Conservation (phyloP, 2,113 vertebrate species). For the Paracanthobrama guichenoti region DNA sequence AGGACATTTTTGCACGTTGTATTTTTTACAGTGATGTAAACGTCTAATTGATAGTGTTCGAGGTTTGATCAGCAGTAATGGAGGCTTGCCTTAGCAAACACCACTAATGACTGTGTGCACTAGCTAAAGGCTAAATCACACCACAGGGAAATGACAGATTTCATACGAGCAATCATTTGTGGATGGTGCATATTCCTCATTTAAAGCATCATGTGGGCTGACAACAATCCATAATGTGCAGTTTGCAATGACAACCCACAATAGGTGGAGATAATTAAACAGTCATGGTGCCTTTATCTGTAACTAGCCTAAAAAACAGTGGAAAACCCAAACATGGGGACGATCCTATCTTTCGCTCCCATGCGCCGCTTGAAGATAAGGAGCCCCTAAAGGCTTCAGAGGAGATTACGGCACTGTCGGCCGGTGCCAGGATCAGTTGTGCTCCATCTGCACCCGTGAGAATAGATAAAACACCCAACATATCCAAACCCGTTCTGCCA, state of each 20-base stretch:
- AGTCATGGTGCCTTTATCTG: background rate
- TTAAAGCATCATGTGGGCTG: background rate
- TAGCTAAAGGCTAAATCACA: constrained; percentile 17
- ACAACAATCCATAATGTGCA: background rate
- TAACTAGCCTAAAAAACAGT: constrained; percentile 10
- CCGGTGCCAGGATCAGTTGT: constrained; percentile 41
- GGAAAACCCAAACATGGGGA: constrained; percentile 45
- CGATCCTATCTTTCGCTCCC: constrained; percentile 53
- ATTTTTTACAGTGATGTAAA: background rate
- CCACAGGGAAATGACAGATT: background rate
- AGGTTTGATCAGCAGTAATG: background rate
- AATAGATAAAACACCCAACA: constrained; percentile 46
- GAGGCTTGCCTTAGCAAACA: constrained; percentile 14
- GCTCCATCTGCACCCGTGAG: constrained; percentile 39
- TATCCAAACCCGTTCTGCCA: constrained; percentile 23
- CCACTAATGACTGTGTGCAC: constrained; percentile 30
- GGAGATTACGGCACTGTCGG: constrained; percentile 41
- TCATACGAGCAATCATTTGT: background rate
- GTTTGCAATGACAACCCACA: background rate
- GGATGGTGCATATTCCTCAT: background rate
- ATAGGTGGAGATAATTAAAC: background rate
- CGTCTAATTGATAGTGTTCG: background rate
- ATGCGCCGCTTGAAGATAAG: constrained; percentile 55
- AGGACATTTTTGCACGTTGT: background rate
- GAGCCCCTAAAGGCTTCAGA: constrained; percentile 20